Conservation (phyloP, 2,888 invertebrate genomes). For the Carterocephalus palaemon region DNA sequence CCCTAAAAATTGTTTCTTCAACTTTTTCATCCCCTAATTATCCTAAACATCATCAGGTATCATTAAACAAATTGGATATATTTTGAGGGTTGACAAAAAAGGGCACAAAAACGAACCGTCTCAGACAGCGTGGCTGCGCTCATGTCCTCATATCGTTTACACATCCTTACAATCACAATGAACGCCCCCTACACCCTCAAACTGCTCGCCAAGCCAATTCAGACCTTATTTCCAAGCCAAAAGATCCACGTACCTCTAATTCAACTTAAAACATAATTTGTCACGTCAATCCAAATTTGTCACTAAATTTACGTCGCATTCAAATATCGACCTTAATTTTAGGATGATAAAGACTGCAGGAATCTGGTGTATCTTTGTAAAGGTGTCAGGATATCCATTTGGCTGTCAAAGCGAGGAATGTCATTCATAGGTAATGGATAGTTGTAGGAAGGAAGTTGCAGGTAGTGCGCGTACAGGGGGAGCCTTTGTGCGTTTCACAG, state of each 20-base stretch:
- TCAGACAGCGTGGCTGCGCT: slow-evolving; percentile 73
- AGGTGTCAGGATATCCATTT: slow-evolving; percentile 64
- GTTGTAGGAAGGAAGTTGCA: slow-evolving; percentile 76
- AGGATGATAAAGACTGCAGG: slow-evolving; percentile 20
- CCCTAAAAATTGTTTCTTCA: slow-evolving; percentile 10
- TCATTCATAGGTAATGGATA: slow-evolving; percentile 70
- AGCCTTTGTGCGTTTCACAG: slow-evolving; percentile 26
- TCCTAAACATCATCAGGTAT: slow-evolving; percentile 45
- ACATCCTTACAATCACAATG: slow-evolving; percentile 47
- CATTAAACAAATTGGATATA: slow-evolving; percentile 47
- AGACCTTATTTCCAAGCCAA: slow-evolving; percentile 23
- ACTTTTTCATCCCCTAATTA: slow-evolving; percentile 23
- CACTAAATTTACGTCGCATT: slow-evolving; percentile 20
- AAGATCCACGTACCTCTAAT: slow-evolving; percentile 7
- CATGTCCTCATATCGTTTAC: slow-evolving; percentile 40
- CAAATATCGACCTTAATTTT: slow-evolving; percentile 34
- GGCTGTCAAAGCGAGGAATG: slow-evolving; percentile 69
- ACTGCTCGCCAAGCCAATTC: slow-evolving; percentile 17
- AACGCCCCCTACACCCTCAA: slow-evolving; percentile 21
- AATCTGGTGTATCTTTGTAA: slow-evolving; percentile 35
- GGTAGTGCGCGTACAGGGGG: slow-evolving; percentile 59
- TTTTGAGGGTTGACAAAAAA: slow-evolving; percentile 34
- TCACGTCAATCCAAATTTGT: slow-evolving; percentile 29
- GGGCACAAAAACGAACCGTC: slow-evolving; percentile 40
- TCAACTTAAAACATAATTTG: slow-evolving; percentile 17